Conservation (phyloP, 2,888 invertebrate species). For the Galerucella calmariensis region DNA sequence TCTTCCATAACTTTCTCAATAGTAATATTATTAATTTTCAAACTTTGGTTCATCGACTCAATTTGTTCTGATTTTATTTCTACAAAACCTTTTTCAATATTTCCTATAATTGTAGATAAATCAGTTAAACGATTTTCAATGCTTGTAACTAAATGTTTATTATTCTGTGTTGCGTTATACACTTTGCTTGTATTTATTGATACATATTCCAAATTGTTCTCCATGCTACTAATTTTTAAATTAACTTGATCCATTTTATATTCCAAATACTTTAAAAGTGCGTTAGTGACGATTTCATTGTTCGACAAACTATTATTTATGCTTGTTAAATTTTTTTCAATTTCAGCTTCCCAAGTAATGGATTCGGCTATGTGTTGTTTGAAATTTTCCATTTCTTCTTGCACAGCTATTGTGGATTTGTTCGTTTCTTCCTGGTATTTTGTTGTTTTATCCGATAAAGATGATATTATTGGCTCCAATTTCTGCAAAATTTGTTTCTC, state of each 20-base stretch:
- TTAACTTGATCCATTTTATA: neutral
- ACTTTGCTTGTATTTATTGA: neutral
- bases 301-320: neutral
- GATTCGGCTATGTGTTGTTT: neutral
- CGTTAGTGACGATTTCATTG: neutral
- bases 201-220: neutral
- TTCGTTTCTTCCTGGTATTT: neutral
- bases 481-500: neutral
- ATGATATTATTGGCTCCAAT: neutral
- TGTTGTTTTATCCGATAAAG: neutral
- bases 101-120: neutral
- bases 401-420: neutral
- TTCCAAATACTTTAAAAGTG: slow-evolving; percentile 1
- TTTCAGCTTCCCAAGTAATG: neutral
- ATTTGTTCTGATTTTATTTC: neutral
- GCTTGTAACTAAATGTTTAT: neutral
- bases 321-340: neutral
- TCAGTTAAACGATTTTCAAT: neutral
- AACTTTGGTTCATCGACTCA: neutral
- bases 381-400: neutral
- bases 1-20: neutral
- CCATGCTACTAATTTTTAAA: neutral
- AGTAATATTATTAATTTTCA: neutral
- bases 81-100: neutral
- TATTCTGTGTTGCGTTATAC: neutral